A percentile compares a stretch with the other conserved stretches of the same genome.
These are phyloP conservation scores for Clarias laeviceps DNA, from an alignment of 2,797 vertebrate genomes.

Conservation along the genomic window DNA sequence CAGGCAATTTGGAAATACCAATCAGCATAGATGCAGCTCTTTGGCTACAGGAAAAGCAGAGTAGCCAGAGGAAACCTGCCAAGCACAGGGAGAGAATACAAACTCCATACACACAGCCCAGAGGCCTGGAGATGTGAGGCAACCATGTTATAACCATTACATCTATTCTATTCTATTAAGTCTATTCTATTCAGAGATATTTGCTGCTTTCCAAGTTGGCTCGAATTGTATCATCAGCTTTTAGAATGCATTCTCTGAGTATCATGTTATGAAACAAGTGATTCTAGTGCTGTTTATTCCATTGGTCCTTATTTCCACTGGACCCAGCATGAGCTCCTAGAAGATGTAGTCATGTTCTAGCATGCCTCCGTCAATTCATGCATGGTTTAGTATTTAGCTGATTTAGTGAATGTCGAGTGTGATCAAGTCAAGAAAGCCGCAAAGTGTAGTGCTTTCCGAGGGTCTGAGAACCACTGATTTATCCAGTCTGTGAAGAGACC, in stretches of 20 bases:
- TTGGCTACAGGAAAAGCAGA: too few relatives aligned
- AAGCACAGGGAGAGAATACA: too few relatives aligned
- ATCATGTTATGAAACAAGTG: slow-evolving; percentile 1
- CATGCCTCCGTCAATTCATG: neutral
- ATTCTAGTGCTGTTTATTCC: neutral
- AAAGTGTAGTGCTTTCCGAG: neutral
- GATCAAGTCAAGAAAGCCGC: neutral
- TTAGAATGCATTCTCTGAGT: neutral
- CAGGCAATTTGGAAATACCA: too few relatives aligned
- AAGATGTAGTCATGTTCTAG: neutral
- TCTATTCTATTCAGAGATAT: too few relatives aligned
- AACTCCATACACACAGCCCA: too few relatives aligned
- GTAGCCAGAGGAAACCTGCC: too few relatives aligned
- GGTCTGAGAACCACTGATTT: neutral
- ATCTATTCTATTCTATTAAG: neutral
- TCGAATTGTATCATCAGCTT: neutral
- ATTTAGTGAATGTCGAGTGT: neutral
- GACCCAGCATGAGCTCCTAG: neutral
- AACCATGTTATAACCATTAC: too few relatives aligned
- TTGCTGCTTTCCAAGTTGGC: neutral
- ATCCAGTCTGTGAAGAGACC: neutral
- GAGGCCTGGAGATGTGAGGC: too few relatives aligned
- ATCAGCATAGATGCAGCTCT: too few relatives aligned
- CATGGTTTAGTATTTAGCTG: neutral
- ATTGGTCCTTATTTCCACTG: neutral